phyloP scores from a whole-genome alignment of 2,888 invertebrate genomes.

The Hyposoter didymator region DNA sequence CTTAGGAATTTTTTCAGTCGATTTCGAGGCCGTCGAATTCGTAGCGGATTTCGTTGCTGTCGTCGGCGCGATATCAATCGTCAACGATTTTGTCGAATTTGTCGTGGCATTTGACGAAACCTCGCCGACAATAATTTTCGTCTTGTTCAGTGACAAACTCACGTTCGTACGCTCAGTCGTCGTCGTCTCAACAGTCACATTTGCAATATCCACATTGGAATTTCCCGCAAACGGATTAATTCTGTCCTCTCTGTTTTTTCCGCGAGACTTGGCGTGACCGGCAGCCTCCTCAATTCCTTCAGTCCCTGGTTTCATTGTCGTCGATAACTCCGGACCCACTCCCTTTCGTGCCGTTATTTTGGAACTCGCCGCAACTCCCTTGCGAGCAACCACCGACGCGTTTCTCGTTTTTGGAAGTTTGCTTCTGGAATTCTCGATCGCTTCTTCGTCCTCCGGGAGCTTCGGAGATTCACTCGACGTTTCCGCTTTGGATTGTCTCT shows the following conservation, averaged over 20 bases:
- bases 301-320: conserved; percentile 5
- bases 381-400: conserved; percentile 63
- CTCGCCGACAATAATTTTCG: conserved; percentile 8
- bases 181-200: background rate
- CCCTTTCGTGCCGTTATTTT: conserved; percentile 65
- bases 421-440: conserved; percentile 38
- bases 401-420: conserved; percentile 59
- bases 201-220: background rate
- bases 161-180: background rate
- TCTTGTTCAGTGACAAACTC: background rate
- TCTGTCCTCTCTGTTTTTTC: background rate
- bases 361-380: conserved; percentile 50
- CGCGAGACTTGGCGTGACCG: background rate
- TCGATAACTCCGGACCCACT: conserved; percentile 40
- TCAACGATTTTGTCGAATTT: conserved; percentile 4
- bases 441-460: conserved; percentile 13
- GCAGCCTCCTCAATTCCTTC: conserved; percentile 30
- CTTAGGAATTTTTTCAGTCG: conserved; percentile 83
- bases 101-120: background rate
- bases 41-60: conserved; percentile 6
- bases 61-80: conserved; percentile 7
- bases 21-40: background rate
- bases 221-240: background rate
- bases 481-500: background rate
- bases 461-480: background rate